A percentile compares a stretch with the other conserved stretches of the same genome.
Conservation (phyloP, 2,797 vertebrate species). For the Coendou prehensilis region DNA sequence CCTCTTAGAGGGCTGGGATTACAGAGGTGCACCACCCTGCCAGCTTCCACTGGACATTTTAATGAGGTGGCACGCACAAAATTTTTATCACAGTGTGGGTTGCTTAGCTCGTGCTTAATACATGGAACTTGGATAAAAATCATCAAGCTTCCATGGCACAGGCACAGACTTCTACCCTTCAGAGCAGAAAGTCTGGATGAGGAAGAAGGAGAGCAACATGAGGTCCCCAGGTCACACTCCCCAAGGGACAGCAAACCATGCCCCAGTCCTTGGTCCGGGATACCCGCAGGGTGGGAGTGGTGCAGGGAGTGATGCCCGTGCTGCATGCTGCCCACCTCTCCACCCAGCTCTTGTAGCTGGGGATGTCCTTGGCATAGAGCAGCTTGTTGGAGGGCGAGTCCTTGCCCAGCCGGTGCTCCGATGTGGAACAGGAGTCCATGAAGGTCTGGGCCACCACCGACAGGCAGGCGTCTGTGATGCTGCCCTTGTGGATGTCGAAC, state of each 20-base stretch:
- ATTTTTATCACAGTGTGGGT: not conserved
- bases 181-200: not conserved
- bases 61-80: not conserved
- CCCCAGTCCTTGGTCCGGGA: not conserved
- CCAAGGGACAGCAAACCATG: not conserved
- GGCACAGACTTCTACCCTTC: not conserved
- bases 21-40: not conserved
- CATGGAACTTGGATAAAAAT: not conserved
- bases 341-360: conserved; percentile 99
- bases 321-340: conserved; percentile 92
- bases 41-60: not conserved
- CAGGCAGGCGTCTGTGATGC: conserved; percentile 98
- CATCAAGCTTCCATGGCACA: not conserved
- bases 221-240: not conserved
- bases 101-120: not conserved
- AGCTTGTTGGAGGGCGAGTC: conserved; percentile 99
- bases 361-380: conserved; percentile 99
- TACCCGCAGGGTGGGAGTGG: accelerated
- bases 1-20: not conserved
- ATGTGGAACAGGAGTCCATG: conserved; percentile 99
- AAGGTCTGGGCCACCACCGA: conserved; percentile 99
- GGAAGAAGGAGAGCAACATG: not conserved
- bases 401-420: conserved; percentile 98
- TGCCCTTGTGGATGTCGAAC: conserved; percentile 99
- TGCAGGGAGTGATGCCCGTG: not conserved